These are phyloP conservation scores for Drosophila atripex DNA, from an alignment of 2,888 invertebrate genomes.

Conservation along the genomic window DNA sequence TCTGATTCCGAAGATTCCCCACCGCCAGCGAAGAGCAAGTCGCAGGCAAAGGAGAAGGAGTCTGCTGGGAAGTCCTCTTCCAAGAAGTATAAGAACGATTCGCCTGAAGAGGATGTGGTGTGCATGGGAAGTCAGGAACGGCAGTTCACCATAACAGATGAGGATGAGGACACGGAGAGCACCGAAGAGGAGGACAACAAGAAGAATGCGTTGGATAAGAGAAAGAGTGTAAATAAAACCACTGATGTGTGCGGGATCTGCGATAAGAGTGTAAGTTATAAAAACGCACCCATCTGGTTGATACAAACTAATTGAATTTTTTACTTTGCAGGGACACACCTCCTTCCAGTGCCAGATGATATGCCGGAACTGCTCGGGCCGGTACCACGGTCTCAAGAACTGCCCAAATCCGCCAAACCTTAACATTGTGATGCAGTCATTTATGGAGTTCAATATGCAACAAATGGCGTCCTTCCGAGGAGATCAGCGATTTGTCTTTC, in stretches of 20 bases:
- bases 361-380: slow-evolving; percentile 80
- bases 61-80: slow-evolving; percentile 19
- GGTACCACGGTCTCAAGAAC: slow-evolving; percentile 74
- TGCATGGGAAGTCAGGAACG: slow-evolving; percentile 75
- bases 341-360: slow-evolving; percentile 81
- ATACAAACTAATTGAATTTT: not conserved
- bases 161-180: slow-evolving; percentile 54
- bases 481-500: slow-evolving; percentile 57
- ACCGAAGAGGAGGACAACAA: slow-evolving; percentile 26
- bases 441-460: slow-evolving; percentile 81
- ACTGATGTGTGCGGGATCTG: slow-evolving; percentile 71
- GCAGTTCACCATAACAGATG: slow-evolving; percentile 71
- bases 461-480: slow-evolving; percentile 70
- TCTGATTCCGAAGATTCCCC: slow-evolving; percentile 42
- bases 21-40: slow-evolving; percentile 27
- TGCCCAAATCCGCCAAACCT: slow-evolving; percentile 79
- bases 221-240: slow-evolving; percentile 23
- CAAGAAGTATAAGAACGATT: slow-evolving; percentile 32
- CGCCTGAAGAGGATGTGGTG: slow-evolving; percentile 79
- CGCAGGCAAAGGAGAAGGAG: slow-evolving; percentile 28
- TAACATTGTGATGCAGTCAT: slow-evolving; percentile 77
- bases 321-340: slow-evolving; percentile 70
- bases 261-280: slow-evolving; percentile 71
- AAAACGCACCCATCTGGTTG: not conserved
- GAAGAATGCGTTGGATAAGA: slow-evolving; percentile 23